A percentile compares a stretch with the other conserved stretches of the same genome.
These are phyloP conservation scores for Drosophila melanogaster DNA, from an alignment of 1,140 invertebrate genomes.

Conservation along the genomic window Release_6_plus_ISO1_MT NT_033779.5:1777501-1778000, in stretches of 20 bases:
- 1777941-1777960: conserved; percentile 56
- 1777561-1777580: conserved; percentile 1
- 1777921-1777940: conserved; percentile 42
- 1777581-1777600: conserved; percentile 5
- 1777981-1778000: conserved; percentile 51
- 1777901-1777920: conserved; percentile 70
- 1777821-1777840: conserved; percentile 28
- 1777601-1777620: not conserved
- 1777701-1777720: conserved; percentile 20
- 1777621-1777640: conserved; percentile 38
- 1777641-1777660: conserved; percentile 11
- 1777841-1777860: conserved; percentile 10
- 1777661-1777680: conserved; percentile 19
- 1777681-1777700: conserved; percentile 23
- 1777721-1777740: conserved; percentile 19
- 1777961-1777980: conserved; percentile 12
- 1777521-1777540: not conserved
- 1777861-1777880: conserved; percentile 33
- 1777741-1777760: conserved; percentile 24
- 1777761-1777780: not conserved
- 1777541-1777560: not conserved
- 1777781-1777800: conserved; percentile 12
- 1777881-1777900: conserved; percentile 40
- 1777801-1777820: conserved; percentile 29
- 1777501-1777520: not conserved